A percentile compares a stretch with the other conserved stretches of the same genome.
Conservation (phyloP, 2,888 invertebrate species). For the Eupeodes latifasciatus region DNA sequence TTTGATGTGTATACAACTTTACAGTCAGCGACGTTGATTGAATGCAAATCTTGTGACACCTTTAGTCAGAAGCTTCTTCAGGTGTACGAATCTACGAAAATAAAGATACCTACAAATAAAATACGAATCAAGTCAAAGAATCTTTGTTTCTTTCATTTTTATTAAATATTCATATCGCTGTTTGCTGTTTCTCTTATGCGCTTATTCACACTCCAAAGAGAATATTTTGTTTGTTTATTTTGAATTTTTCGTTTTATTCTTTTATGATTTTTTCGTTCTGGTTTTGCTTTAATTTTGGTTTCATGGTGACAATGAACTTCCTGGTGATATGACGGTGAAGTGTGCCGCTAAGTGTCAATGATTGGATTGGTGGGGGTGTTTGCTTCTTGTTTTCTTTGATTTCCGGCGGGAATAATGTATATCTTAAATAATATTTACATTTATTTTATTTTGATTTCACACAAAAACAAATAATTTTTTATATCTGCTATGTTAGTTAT, state of each 20-base stretch:
- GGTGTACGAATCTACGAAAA: not conserved
- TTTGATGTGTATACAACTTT: not conserved
- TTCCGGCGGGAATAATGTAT: constrained; percentile 13
- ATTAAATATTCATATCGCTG: not conserved
- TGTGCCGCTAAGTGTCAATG: constrained; percentile 19
- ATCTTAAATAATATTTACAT: constrained; percentile 16
- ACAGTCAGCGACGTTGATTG: not conserved
- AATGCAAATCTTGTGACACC: constrained; percentile 9
- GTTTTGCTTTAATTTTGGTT: not conserved
- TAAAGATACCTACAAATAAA: not conserved
- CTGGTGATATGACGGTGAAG: not conserved
- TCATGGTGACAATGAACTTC: constrained; percentile 11
- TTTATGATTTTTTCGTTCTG: not conserved
- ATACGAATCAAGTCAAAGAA: not conserved
- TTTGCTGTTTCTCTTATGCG: not conserved
- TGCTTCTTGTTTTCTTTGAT: not conserved
- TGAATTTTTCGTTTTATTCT: not conserved
- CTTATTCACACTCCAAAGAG: not conserved
- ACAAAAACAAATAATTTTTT: not conserved
- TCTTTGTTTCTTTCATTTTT: not conserved
- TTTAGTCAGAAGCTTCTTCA: not conserved
- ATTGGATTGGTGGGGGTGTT: not conserved
- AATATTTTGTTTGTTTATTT: constrained; percentile 4
- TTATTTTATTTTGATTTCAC: not conserved
- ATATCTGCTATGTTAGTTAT: not conserved